Percentiles rank a stretch among this genome's conserved stretches.
phyloP scores from a whole-genome alignment of 1,140 invertebrate species.

The Caenorhabditis tropicalis region DNA sequence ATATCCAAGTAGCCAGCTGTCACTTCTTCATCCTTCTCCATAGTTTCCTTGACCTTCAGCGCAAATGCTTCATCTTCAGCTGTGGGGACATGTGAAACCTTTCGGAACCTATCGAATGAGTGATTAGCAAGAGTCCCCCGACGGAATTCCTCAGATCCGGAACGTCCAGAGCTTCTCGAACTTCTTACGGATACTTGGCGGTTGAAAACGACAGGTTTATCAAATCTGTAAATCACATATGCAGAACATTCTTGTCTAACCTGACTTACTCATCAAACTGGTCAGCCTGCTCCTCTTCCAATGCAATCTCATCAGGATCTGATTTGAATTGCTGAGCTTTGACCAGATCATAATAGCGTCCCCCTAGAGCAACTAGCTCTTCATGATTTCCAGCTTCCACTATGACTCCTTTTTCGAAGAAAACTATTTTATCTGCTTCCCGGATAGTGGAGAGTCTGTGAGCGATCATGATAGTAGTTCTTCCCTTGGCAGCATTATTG shows the following conservation, averaged over 20 bases:
- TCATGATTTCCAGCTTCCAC: conserved; percentile 79
- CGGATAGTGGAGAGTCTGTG: conserved; percentile 92
- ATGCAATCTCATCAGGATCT: background rate
- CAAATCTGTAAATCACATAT: background rate
- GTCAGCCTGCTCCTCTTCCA: background rate
- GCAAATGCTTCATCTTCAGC: conserved; percentile 60
- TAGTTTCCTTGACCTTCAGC: conserved; percentile 58
- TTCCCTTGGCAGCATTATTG: conserved; percentile 32
- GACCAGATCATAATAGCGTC: conserved; percentile 71
- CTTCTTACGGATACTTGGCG: background rate
- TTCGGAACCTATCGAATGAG: conserved; percentile 13
- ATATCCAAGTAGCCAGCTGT: conserved; percentile 53
- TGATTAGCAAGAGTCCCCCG: conserved; percentile 1
- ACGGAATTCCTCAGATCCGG: conserved; percentile 20
- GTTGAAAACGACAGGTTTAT: background rate
- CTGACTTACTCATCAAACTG: background rate
- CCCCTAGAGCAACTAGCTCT: conserved; percentile 38
- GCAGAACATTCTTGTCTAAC: no score
- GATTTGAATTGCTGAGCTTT: conserved; percentile 74
- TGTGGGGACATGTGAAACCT: background rate
- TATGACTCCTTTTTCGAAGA: conserved; percentile 83
- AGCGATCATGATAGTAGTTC: conserved; percentile 92
- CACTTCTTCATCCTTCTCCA: conserved; percentile 52
- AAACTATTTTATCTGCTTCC: conserved; percentile 92
- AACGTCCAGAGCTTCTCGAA: background rate